These are phyloP conservation scores for Leptestheria dahalacensis DNA, from an alignment of 1,140 invertebrate species.

Conservation along the genomic window DNA sequence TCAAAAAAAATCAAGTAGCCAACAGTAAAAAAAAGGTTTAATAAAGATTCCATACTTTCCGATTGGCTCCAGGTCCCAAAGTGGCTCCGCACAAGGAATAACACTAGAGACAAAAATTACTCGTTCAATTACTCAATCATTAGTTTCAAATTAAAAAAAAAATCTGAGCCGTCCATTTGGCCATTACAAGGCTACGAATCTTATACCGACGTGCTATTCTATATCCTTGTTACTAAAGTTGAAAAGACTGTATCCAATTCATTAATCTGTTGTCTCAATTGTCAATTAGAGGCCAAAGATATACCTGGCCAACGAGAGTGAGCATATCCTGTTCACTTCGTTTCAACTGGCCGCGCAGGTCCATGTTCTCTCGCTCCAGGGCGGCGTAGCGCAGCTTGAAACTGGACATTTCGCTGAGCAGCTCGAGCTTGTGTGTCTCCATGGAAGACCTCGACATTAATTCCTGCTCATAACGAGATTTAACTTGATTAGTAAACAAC, in stretches of 20 bases:
- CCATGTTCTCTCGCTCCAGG: slow-evolving; percentile 66
- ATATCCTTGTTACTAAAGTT: no score
- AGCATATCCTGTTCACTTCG: slow-evolving; percentile 15
- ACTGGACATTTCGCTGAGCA: slow-evolving; percentile 77
- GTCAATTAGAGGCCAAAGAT: no score
- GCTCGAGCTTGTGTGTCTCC: slow-evolving; percentile 83
- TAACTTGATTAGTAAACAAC: slow-evolving; percentile 20
- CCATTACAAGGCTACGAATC: no score
- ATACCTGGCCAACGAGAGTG: slow-evolving; percentile 14
- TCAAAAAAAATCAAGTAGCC: background rate
- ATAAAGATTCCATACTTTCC: slow-evolving; percentile 4
- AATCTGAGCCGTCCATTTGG: background rate
- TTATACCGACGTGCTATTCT: no score
- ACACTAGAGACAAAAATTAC: slow-evolving; percentile 3
- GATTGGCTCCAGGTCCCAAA: slow-evolving; percentile 6
- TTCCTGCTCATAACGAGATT: slow-evolving; percentile 52
- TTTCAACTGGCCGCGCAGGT: slow-evolving; percentile 33
- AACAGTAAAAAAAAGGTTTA: background rate
- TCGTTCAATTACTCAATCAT: background rate
- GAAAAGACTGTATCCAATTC: no score
- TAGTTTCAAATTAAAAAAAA: background rate
- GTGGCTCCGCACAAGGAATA: slow-evolving; percentile 11
- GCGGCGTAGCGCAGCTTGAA: slow-evolving; percentile 66
- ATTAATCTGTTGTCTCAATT: no score
- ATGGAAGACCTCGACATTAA: slow-evolving; percentile 67